Conservation (phyloP, 2,888 invertebrate species). For the Tillus elongatus region DNA sequence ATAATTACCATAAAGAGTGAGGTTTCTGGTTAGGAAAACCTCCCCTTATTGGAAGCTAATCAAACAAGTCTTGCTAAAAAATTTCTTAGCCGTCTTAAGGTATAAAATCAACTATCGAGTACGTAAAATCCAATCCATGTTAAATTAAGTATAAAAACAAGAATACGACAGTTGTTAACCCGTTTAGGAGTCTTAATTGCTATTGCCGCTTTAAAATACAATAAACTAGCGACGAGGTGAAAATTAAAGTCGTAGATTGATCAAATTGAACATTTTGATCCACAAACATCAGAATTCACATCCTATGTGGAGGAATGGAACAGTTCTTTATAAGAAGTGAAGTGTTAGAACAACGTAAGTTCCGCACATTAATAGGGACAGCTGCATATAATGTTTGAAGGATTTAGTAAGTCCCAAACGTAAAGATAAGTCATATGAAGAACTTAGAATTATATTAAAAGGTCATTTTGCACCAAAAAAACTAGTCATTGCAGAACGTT, state of each 20-base stretch:
- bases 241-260: background rate
- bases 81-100: too few relatives aligned
- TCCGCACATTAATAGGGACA: background rate
- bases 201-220: too few relatives aligned
- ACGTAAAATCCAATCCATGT: too few relatives aligned
- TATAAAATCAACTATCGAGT: too few relatives aligned
- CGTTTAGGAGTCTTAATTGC: too few relatives aligned
- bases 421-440: background rate
- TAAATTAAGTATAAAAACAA: too few relatives aligned
- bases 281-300: background rate
- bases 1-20: too few relatives aligned
- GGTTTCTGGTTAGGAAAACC: too few relatives aligned
- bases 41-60: too few relatives aligned
- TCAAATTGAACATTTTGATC: background rate
- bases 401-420: background rate
- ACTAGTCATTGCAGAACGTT: background rate
- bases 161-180: too few relatives aligned
- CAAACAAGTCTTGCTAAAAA: too few relatives aligned
- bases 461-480: conserved; percentile 4
- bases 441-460: background rate
- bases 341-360: background rate
- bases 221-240: too few relatives aligned
- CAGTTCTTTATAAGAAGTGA: background rate
- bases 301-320: conserved; percentile 5
- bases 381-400: background rate